These are phyloP conservation scores for Holocentrus rufus DNA, from an alignment of 2,797 vertebrate genomes.

Conservation along the genomic window DNA sequence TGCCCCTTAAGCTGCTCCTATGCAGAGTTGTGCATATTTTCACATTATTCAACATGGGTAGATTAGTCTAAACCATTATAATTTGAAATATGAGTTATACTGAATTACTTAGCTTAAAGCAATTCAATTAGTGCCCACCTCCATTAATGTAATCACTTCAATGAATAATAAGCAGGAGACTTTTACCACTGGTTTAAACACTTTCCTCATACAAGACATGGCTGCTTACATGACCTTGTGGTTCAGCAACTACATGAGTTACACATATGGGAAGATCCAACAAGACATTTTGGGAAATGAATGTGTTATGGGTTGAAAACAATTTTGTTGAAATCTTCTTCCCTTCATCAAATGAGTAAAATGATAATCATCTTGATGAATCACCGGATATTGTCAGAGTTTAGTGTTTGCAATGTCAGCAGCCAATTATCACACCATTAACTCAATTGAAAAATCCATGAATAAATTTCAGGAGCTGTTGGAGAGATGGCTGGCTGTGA, in stretches of 20 bases:
- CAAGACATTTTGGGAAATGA: background rate
- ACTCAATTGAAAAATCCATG: slow-evolving; percentile 44
- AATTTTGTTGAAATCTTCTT: slow-evolving; percentile 1
- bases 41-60: background rate
- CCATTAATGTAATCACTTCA: slow-evolving; percentile 20
- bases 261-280: background rate
- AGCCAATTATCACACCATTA: slow-evolving; percentile 53
- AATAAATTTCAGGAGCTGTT: slow-evolving; percentile 35
- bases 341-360: background rate
- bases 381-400: slow-evolving; percentile 15
- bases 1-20: background rate
- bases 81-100: background rate
- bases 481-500: slow-evolving; percentile 1
- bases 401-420: slow-evolving; percentile 14
- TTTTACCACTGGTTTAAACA: slow-evolving; percentile 28
- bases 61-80: slow-evolving; percentile 18
- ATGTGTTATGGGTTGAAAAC: background rate
- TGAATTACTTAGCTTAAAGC: slow-evolving; percentile 8
- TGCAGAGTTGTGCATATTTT: background rate
- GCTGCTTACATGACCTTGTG: background rate
- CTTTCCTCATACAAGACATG: background rate
- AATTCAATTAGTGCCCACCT: slow-evolving; percentile 17
- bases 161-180: slow-evolving; percentile 4
- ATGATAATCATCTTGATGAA: slow-evolving; percentile 9
- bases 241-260: background rate